Evolutionary conservation across 2,797 vertebrate genomes (phyloP).

Genomic region (Ctenopoma multispine): DNA sequence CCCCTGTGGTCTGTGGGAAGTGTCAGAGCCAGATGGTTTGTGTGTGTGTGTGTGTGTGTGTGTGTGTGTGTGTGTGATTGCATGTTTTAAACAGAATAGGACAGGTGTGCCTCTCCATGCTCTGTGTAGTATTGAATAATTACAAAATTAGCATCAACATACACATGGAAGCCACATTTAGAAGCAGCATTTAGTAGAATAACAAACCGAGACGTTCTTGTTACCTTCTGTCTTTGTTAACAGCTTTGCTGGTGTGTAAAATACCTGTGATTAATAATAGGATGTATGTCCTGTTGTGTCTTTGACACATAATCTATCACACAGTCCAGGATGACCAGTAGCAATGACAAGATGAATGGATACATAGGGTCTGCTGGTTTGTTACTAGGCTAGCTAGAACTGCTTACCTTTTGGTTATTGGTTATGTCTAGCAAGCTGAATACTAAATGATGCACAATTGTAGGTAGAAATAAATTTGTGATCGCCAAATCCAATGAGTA

Average conservation of each 20-base stretch:
- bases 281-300: slow-evolving; percentile 71
- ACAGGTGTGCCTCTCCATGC: slow-evolving; percentile 49
- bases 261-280: slow-evolving; percentile 76
- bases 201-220: slow-evolving; percentile 35
- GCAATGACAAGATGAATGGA: slow-evolving; percentile 76
- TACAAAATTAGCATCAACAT: slow-evolving; percentile 53
- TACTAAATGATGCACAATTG: slow-evolving; percentile 23
- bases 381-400: slow-evolving; percentile 21
- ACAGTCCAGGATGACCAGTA: slow-evolving; percentile 68
- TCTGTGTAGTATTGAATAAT: slow-evolving; percentile 40
- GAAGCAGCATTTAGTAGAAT: slow-evolving; percentile 2
- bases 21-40: slow-evolving; percentile 63
- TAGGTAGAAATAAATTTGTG: slow-evolving; percentile 1
- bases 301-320: slow-evolving; percentile 79
- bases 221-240: slow-evolving; percentile 45
- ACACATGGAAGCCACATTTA: slow-evolving; percentile 40
- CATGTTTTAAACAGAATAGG: slow-evolving; percentile 39
- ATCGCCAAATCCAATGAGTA: neutral
- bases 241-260: slow-evolving; percentile 72
- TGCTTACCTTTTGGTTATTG: slow-evolving; percentile 43
- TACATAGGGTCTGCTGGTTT: slow-evolving; percentile 33
- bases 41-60: slow-evolving; percentile 37
- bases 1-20: slow-evolving; percentile 41
- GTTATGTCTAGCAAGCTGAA: slow-evolving; percentile 23
- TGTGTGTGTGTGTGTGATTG: slow-evolving; percentile 12